Conservation (phyloP, 2,113 vertebrate species). For the Bos javanicus region DNA sequence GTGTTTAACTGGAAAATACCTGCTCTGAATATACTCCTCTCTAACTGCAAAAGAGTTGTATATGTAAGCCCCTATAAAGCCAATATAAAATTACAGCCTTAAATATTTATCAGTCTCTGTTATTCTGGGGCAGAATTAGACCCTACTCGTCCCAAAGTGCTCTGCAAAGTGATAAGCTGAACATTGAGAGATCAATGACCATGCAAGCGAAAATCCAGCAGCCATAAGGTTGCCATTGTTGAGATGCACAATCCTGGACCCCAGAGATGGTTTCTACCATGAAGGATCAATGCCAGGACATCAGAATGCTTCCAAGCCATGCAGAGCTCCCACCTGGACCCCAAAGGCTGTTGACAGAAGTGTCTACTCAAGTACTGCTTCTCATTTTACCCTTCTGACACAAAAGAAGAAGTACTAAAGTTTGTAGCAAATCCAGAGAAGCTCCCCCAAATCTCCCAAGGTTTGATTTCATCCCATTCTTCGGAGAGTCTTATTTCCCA, state of each 20-base stretch:
- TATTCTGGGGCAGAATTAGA: background rate
- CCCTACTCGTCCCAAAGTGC: background rate
- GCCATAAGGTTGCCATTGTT: background rate
- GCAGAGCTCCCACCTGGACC: background rate
- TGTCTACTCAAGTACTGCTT: background rate
- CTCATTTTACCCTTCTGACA: background rate
- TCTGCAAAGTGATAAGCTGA: background rate
- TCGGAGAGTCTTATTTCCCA: background rate
- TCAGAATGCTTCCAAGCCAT: background rate
- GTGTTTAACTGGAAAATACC: background rate
- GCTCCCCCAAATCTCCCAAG: background rate
- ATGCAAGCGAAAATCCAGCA: fast-evolving
- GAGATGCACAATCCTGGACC: background rate
- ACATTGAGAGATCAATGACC: background rate
- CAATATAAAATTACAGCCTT: background rate
- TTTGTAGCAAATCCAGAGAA: background rate
- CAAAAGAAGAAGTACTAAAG: background rate
- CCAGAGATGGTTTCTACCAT: background rate
- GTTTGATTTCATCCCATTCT: background rate
- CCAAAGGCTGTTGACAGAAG: background rate
- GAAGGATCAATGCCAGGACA: fast-evolving
- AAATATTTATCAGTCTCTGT: constrained; percentile 20
- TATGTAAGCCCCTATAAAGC: constrained; percentile 25
- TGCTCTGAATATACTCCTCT: background rate
- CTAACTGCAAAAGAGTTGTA: background rate